Base-by-base conservation (phyloP, 2,888 invertebrate genomes). In the Nymphalis urticae region DNA sequence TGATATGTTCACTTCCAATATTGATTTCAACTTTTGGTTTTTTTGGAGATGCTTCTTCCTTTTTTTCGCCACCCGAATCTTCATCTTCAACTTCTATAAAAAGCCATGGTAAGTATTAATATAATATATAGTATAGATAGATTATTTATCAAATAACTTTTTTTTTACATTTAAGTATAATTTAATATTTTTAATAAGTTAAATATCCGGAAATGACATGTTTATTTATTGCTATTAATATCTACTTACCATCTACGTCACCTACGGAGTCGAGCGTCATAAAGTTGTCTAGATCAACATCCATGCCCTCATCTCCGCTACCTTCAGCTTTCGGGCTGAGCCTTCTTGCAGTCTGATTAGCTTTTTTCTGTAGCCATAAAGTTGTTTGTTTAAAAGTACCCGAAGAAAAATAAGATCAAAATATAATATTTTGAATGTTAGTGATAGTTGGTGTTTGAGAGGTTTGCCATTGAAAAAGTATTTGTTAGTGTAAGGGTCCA, bases 221-320 rank as follows among this genome's bases (percentile, higher is more conserved):
- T 21, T 2, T 2, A 62, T 32, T 72, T 58, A 62, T 63, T 27
- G 61, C 82, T 42, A 42, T 42, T 42, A 50, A 19, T 2, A 17
- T 7, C 64, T 50, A 67, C 84, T 89, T 89, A 95, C 95, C 96
- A 87, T 97, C 97, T 32, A 96, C 96, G 86, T 97, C 97, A 9
- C 97, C 97, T 47, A 97, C 96, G 4, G 97, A 97, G 86, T 97
- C 97, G n/a, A 97, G 94, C 0, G 97, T 97, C 93, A 97, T 96
- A 82, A 97, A 97, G 82, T 97, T 96, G 75, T 97, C 97, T 74
- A 97, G 92, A 88, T 96, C 96, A 6, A 96, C 94, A 82, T 95
- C 95, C 85, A 95, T 95, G 61, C 94, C 94, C 75, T 95, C 95
- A 76, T 96, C 96, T 27, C 95, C 96, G 70, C 93, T 94, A 66